Evolutionary conservation across 2,113 vertebrate species (phyloP), one percentile per base, ranked within the genome.

Genomic region (Cavia aperea): DNA sequence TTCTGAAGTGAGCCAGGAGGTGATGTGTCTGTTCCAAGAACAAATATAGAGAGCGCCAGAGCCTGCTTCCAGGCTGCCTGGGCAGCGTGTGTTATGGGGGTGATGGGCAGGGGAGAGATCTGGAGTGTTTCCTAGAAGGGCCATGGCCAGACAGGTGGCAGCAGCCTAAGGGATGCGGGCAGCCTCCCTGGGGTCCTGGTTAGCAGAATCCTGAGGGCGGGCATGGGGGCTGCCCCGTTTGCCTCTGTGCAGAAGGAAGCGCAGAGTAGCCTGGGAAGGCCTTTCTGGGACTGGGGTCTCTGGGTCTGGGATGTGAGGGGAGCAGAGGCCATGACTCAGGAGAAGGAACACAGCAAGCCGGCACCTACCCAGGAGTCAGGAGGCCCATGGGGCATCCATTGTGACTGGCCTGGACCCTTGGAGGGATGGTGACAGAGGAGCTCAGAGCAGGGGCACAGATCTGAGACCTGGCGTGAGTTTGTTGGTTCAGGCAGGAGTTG

Each of bases 71-170:
- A 15, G 21, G 68, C 82, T 79, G 82, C 91, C 89, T 43, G 82
- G 78, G 68, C 81, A 77, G 89, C 12, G 13, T 58, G 51, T 79
- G 66, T 39, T 82, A 4, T 1, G 86, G 75, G 92, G 36, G 65
- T 49, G 70, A 65, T 7, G 3, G 60, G 70, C n/a, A 46, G 75
- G 77, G 82, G n/a, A 54, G 65, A 89, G 56, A 51, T 33, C 4
- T 81, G 49, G 77, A 56, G 14, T 29, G 31, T 62, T 84, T 77
- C 88, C 81, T 95, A 62, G 86, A 90, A 88, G 88, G 91, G 66
- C 62, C 29, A 7, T 14, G 78, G 43, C 85, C 89, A 68, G 83
- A 9, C 24, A 4, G 29, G n/a, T 1, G 26, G 86, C 29, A 1
- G 73, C 83, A 49, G 89, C 68, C 36, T 8, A 4, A 29, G 26